Evolutionary conservation across 2,113 vertebrate species (phyloP).

Genomic region (Platysternon megacephalum): DNA sequence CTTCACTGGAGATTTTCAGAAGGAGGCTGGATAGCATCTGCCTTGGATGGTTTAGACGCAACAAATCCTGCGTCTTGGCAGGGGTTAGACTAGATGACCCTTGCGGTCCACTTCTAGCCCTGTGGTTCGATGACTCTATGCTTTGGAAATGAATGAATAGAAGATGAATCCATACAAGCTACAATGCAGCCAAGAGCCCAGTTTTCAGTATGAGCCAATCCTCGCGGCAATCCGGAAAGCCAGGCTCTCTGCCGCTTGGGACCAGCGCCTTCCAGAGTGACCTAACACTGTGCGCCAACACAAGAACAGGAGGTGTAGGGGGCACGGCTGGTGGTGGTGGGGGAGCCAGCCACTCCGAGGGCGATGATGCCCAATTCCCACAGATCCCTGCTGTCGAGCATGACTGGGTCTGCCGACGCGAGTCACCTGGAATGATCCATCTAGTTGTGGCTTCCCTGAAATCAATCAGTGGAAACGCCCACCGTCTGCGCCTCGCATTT

Average conservation of each 20-base stretch:
- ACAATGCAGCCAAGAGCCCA: neutral
- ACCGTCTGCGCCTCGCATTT: neutral
- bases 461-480: neutral
- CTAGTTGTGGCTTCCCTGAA: neutral
- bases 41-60: neutral
- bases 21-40: neutral
- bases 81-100: neutral
- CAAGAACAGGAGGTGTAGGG: neutral
- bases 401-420: neutral
- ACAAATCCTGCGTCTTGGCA: neutral
- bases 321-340: fast-evolving
- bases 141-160: neutral
- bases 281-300: fast-evolving
- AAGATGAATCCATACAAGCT: neutral
- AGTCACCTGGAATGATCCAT: neutral
- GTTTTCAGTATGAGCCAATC: neutral
- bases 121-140: neutral
- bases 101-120: neutral
- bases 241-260: neutral
- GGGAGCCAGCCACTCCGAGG: neutral
- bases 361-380: neutral
- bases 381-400: fast-evolving
- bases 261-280: fast-evolving
- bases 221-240: neutral
- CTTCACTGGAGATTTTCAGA: neutral